Conservation (phyloP, 2,888 invertebrate species). For the Lithophane leautieri region DNA sequence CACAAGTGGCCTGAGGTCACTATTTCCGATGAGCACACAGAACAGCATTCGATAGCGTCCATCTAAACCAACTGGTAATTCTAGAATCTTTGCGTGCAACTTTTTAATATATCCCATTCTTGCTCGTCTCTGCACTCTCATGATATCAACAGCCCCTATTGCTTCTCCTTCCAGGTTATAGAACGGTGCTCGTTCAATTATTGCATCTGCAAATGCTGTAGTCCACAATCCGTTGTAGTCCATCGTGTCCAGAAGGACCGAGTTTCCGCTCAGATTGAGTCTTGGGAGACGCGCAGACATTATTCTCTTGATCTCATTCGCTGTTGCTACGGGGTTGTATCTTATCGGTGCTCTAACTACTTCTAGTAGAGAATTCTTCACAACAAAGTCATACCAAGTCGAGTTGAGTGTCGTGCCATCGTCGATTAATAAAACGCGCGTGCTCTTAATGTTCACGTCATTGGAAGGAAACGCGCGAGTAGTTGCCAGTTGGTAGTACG, state of each 20-base stretch:
- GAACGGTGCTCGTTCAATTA: slow-evolving; percentile 59
- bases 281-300: slow-evolving; percentile 46
- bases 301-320: slow-evolving; percentile 38
- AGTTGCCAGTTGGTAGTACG: slow-evolving; percentile 58
- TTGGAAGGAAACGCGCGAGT: slow-evolving; percentile 26
- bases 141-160: slow-evolving; percentile 63
- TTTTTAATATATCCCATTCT: slow-evolving; percentile 43
- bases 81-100: slow-evolving; percentile 48
- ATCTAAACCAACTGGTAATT: slow-evolving; percentile 60
- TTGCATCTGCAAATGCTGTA: slow-evolving; percentile 59
- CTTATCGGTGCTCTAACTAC: slow-evolving; percentile 55
- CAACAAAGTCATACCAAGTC: slow-evolving; percentile 59
- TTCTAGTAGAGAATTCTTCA: slow-evolving; percentile 47
- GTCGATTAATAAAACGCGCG: slow-evolving; percentile 61
- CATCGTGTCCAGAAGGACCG: slow-evolving; percentile 63
- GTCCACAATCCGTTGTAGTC: slow-evolving; percentile 65
- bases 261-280: slow-evolving; percentile 63
- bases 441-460: slow-evolving; percentile 58
- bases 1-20: slow-evolving; percentile 9
- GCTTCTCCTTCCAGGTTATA: slow-evolving; percentile 52
- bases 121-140: slow-evolving; percentile 58
- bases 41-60: slow-evolving; percentile 61
- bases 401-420: slow-evolving; percentile 52
- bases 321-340: slow-evolving; percentile 35
- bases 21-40: slow-evolving; percentile 21